These are phyloP conservation scores for Dolichopus griseipennis DNA, from an alignment of 2,888 invertebrate species.

Conservation along the genomic window DNA sequence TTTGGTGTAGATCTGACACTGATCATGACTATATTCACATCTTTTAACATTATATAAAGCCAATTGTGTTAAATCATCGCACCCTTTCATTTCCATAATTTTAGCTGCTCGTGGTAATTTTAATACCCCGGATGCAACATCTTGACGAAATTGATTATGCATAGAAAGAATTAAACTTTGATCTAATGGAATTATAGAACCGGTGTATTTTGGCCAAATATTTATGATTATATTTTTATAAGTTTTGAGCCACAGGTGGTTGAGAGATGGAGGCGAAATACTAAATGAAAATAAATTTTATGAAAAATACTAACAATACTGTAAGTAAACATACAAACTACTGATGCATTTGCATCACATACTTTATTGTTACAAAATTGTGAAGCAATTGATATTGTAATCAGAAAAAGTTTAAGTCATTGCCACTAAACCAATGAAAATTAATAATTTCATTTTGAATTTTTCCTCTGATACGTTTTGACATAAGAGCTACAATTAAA, in stretches of 20 bases:
- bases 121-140: slow-evolving; percentile 23
- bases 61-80: slow-evolving; percentile 28
- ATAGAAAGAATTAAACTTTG: neutral
- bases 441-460: neutral
- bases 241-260: too few species aligned
- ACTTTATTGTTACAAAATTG: neutral
- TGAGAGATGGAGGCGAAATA: too few species aligned
- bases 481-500: too few species aligned
- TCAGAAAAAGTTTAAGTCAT: neutral
- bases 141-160: neutral
- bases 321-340: neutral
- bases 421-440: neutral
- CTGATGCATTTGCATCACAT: neutral
- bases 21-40: neutral
- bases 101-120: slow-evolving; percentile 26
- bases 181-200: neutral
- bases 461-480: too few species aligned
- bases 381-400: neutral
- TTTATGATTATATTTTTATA: too few species aligned
- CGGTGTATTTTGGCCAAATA: too few species aligned
- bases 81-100: slow-evolving; percentile 33
- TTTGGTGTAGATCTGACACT: neutral
- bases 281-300: too few species aligned
- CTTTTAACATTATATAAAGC: slow-evolving; percentile 21
- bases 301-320: neutral